Evolutionary conservation across 2,888 invertebrate genomes (phyloP), one percentile per base, ranked within the genome.

Genomic region (Caenorhabditis sp.): DNA sequence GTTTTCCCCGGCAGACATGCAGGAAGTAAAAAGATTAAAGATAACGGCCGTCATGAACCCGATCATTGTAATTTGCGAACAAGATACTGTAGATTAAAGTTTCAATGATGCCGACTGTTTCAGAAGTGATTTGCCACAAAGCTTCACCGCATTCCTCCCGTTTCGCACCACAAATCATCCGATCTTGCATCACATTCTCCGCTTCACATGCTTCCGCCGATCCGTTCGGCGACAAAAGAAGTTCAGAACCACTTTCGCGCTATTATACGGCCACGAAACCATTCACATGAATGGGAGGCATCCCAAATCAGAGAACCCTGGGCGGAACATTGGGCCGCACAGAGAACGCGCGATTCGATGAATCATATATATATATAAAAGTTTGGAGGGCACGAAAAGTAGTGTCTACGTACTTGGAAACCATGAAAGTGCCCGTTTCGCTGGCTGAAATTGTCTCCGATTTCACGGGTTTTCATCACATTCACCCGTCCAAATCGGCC

Each of bases 401-500:
- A n/a, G n/a, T n/a, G n/a, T n/a, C n/a, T n/a, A n/a, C n/a, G 1
- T 9, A 3, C 24, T 45, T 4, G 20, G 3, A 22, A 22, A 22
- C 27, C 15, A 63, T 63, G 55, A 68, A 68, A 37, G 39, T 48
- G 27, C 4, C 35, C 5, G 8, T 17, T 13, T 22, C 15, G 22
- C 20, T 46, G n/a, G 66, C 63, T 27, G 59, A 70, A 53, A 53
- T 70, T 46, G 52, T 62, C 8, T 53, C 46, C 17, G 62, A 62
- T 24, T 72, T 62, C 15, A 32, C 39, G 27, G 46, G 48, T 7
- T 39, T n/a, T n/a, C n/a, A n/a, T 48, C 30, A 26, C 55, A 41
- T 39, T 41, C 8, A 35, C 35, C 35, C 11, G 15, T n/a, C n/a
- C n/a, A n/a, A n/a, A n/a, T n/a, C n/a, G n/a, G 30, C 30, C 50